phyloP scores from a whole-genome alignment of 2,113 vertebrate genomes.

The Eidolon helvum region DNA sequence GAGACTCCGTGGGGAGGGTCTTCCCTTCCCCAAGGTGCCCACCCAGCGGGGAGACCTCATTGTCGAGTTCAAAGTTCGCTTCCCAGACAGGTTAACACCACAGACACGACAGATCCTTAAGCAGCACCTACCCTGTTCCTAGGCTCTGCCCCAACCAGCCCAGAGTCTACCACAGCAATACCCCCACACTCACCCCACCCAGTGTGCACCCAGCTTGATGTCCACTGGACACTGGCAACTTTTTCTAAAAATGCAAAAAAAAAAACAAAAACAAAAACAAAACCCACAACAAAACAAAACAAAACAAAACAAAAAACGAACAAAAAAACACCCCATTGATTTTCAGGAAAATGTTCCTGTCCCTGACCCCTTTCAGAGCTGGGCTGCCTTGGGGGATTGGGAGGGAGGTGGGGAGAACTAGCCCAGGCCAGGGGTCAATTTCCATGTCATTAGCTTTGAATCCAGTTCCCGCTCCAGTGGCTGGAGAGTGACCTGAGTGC shows the following conservation, averaged over 20 bases:
- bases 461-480: conserved; percentile 63
- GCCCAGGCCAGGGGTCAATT: conserved; percentile 76
- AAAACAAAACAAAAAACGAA: not conserved
- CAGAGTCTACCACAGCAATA: conserved; percentile 78
- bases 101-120: conserved; percentile 97
- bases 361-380: conserved; percentile 60
- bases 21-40: conserved; percentile 96
- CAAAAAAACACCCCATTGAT: conserved; percentile 46
- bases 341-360: conserved; percentile 68
- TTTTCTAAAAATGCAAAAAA: conserved; percentile 69
- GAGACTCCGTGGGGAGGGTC: conserved; percentile 95
- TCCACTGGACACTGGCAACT: conserved; percentile 58
- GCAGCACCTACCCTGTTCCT: conserved; percentile 97
- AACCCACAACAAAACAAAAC: not conserved
- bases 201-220: conserved; percentile 45
- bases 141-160: conserved; percentile 75
- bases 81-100: conserved; percentile 97
- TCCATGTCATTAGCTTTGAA: conserved; percentile 78
- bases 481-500: conserved; percentile 72
- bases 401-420: conserved; percentile 55
- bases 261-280: too few species aligned
- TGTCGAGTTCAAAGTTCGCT: conserved; percentile 97
- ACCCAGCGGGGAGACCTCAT: conserved; percentile 97
- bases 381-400: conserved; percentile 68
- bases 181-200: conserved; percentile 38